These are phyloP conservation scores for Oxyruncus cristatus DNA, from an alignment of 2,113 vertebrate species.

Conservation along the genomic window DNA sequence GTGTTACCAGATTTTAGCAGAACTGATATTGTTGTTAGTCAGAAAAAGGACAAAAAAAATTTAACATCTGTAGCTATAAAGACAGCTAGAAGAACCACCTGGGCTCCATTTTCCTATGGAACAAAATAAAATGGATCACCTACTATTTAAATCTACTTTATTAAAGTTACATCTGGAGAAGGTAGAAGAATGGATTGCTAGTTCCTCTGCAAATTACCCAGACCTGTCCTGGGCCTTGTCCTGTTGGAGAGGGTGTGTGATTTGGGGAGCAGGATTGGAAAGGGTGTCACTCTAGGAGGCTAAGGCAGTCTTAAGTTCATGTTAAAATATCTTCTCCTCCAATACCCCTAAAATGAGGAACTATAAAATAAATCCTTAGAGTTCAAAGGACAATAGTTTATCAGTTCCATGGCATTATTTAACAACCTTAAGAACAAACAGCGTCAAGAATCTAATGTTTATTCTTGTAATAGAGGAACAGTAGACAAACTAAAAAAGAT, in stretches of 20 bases:
- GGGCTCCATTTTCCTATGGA: not conserved
- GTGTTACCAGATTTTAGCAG: not conserved
- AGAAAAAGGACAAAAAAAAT: not conserved
- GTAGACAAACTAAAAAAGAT: slow-evolving; percentile 39
- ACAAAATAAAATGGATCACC: not conserved
- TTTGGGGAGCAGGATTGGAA: not conserved
- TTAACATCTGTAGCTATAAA: not conserved
- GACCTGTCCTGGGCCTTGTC: not conserved
- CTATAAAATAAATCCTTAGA: not conserved
- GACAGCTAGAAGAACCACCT: not conserved
- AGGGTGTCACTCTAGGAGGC: not conserved
- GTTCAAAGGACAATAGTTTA: not conserved
- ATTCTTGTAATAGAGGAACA: slow-evolving; percentile 48
- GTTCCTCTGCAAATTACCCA: not conserved
- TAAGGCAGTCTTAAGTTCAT: not conserved
- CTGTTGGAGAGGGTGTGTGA: fast-evolving
- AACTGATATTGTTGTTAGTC: not conserved
- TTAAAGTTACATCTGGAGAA: not conserved
- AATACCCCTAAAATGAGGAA: not conserved
- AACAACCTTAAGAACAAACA: slow-evolving; percentile 15
- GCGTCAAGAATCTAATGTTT: slow-evolving; percentile 39
- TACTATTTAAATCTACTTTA: not conserved
- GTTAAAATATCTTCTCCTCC: not conserved
- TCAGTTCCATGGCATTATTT: not conserved
- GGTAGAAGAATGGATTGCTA: not conserved